A percentile compares a stretch with the other conserved stretches of the same genome.
Conservation (phyloP, 64 coral and sea anemone species). For the Porites lutea region DNA sequence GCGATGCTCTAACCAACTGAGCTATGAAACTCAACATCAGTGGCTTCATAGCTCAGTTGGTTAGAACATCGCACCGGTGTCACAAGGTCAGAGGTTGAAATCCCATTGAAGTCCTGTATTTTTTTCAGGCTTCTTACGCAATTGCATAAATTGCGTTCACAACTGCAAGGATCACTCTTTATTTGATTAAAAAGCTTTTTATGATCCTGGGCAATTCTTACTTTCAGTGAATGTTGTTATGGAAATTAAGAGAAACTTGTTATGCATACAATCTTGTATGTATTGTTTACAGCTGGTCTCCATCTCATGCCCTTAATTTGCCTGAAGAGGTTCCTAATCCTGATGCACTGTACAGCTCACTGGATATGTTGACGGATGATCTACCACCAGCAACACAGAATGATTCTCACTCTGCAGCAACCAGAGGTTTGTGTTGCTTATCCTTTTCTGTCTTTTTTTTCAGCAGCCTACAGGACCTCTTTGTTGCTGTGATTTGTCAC, state of each 20-base stretch:
- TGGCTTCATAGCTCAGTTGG: too few relatives aligned
- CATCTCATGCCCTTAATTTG: conserved; percentile 73
- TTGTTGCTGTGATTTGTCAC: not conserved
- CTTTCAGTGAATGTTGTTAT: not conserved
- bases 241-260: too few relatives aligned
- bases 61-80: too few relatives aligned
- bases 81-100: too few relatives aligned
- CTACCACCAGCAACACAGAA: conserved; percentile 8
- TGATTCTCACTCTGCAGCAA: conserved; percentile 10
- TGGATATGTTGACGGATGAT: conserved; percentile 89
- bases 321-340: conserved; percentile 94
- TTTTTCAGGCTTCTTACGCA: too few relatives aligned
- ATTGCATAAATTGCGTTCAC: too few relatives aligned
- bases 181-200: too few relatives aligned
- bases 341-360: conserved; percentile 72
- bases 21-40: too few relatives aligned
- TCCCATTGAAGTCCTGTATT: too few relatives aligned
- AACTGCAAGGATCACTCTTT: too few relatives aligned
- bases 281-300: conserved; percentile 68
- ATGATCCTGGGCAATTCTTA: too few relatives aligned
- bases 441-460: not conserved
- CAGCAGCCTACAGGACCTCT: not conserved
- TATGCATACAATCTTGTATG: not conserved
- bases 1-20: too few relatives aligned
- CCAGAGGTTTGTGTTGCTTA: conserved; percentile 8